phyloP scores from a whole-genome alignment of 92 coral and sea anemone genomes.

The Epizoanthus scotinus region DNA sequence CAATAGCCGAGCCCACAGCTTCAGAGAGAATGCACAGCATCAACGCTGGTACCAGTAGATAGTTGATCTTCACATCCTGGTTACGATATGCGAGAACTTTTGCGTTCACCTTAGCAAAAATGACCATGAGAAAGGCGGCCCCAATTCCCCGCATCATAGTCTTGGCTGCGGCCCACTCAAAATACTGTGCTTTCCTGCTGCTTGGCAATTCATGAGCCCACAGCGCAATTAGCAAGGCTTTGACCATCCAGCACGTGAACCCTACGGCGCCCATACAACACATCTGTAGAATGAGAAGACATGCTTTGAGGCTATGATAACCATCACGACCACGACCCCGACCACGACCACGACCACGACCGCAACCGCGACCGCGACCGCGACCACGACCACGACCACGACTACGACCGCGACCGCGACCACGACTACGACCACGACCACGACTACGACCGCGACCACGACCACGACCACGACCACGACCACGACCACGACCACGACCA shows the following conservation, averaged over 20 bases:
- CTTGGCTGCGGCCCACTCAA: constrained; percentile 55
- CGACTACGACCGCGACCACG: no score
- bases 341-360: no score
- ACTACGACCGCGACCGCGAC: no score
- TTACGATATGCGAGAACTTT: constrained; percentile 43
- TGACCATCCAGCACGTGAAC: constrained; percentile 51
- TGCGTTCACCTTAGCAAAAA: constrained; percentile 48
- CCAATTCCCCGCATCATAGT: constrained; percentile 44
- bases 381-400: no score
- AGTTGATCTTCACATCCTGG: constrained; percentile 52
- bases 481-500: no score
- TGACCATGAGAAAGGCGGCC: constrained; percentile 55
- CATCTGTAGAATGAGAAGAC: not conserved
- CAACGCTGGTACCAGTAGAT: constrained; percentile 59
- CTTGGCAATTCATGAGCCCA: constrained; percentile 7
- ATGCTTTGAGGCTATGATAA: no score
- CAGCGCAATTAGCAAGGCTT: constrained; percentile 47
- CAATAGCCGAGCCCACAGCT: constrained; percentile 54
- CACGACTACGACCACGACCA: no score
- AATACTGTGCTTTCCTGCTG: constrained; percentile 2
- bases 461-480: no score
- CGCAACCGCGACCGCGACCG: no score
- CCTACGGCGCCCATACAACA: constrained; percentile 62
- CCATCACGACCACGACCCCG: no score
- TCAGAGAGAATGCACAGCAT: constrained; percentile 59